phyloP scores from a whole-genome alignment of 2,797 vertebrate genomes.

The Phylloscopus collybita region DNA sequence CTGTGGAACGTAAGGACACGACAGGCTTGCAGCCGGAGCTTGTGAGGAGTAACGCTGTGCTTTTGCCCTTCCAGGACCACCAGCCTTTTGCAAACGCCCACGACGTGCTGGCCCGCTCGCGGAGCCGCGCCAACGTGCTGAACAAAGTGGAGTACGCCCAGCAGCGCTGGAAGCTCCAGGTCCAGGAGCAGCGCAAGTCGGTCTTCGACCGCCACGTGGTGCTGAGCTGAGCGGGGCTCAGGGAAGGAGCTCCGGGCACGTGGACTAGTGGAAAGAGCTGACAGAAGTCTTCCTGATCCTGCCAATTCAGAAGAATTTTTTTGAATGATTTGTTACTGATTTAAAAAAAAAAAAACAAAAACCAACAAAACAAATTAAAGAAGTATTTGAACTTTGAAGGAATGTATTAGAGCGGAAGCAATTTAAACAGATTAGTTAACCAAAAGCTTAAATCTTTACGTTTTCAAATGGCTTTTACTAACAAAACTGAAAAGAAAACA shows the following conservation, averaged over 20 bases:
- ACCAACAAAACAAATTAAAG: not conserved
- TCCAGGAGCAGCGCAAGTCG: constrained; percentile 97
- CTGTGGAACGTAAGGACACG: rapidly evolving
- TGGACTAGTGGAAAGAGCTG: constrained; percentile 41
- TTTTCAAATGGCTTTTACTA: constrained; percentile 72
- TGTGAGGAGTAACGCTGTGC: not conserved
- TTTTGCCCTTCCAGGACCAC: constrained; percentile 86
- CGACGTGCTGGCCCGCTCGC: constrained; percentile 92
- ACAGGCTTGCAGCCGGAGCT: rapidly evolving
- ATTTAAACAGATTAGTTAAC: constrained; percentile 61
- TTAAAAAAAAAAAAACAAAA: not conserved
- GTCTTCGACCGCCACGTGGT: constrained; percentile 98
- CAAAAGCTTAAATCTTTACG: constrained; percentile 55
- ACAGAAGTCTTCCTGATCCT: constrained; percentile 52
- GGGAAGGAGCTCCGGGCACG: not conserved
- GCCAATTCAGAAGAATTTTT: constrained; percentile 28
- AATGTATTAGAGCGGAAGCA: constrained; percentile 37
- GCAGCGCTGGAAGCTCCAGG: constrained; percentile 97
- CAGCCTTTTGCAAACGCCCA: constrained; percentile 97
- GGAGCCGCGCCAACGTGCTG: constrained; percentile 91
- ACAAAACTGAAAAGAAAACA: constrained; percentile 60
- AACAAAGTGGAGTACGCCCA: constrained; percentile 98
- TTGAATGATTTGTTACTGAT: constrained; percentile 48
- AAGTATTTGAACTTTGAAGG: constrained; percentile 39
- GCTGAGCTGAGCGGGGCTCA: constrained; percentile 86